A percentile compares a stretch with the other conserved stretches of the same genome.
Conservation (phyloP, 2,888 invertebrate species). For the Camponotus fellah region DNA sequence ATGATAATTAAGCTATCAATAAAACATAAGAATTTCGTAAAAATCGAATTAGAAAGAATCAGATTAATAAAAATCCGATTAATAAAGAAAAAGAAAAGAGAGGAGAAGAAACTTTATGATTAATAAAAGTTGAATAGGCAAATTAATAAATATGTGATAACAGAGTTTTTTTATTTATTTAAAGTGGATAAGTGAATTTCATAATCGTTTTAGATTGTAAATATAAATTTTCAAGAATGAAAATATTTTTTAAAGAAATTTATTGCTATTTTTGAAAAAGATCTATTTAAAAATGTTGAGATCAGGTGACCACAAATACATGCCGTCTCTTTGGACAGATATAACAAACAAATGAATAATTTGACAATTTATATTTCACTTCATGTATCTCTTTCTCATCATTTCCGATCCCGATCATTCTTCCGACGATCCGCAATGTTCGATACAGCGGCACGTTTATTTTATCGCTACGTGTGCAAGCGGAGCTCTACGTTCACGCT, state of each 20-base stretch:
- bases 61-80: background rate
- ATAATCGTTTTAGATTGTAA: background rate
- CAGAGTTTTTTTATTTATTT: background rate
- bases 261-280: background rate
- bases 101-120: background rate
- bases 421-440: background rate
- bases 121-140: background rate
- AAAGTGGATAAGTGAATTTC: background rate
- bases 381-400: background rate
- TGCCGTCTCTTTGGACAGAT: background rate
- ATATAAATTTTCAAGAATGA: background rate
- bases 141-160: background rate
- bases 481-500: conserved; percentile 86
- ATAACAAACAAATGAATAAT: conserved; percentile 1
- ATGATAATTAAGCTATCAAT: background rate
- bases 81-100: background rate
- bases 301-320: background rate
- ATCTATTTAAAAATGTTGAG: background rate
- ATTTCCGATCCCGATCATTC: background rate
- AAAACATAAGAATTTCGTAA: background rate
- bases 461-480: conserved; percentile 81
- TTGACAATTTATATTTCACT: background rate
- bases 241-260: background rate
- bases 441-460: conserved; percentile 55
- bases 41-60: background rate